These are phyloP conservation scores for Andrena hattorfiana DNA, from an alignment of 2,888 invertebrate genomes.

Conservation along the genomic window DNA sequence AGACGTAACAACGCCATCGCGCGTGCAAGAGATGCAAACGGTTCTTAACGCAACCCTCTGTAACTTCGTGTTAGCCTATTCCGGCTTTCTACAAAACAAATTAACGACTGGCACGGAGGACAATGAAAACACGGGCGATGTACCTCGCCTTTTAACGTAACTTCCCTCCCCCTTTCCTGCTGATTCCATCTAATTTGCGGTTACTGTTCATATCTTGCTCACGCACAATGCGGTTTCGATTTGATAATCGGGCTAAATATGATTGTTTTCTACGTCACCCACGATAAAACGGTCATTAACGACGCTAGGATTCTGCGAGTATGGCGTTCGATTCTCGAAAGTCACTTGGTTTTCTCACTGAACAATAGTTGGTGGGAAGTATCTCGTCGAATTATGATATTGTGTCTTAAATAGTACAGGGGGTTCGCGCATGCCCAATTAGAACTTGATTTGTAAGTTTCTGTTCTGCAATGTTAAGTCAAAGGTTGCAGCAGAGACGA, in stretches of 20 bases:
- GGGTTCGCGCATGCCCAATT: too few relatives aligned
- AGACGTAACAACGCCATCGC: slow-evolving; percentile 57
- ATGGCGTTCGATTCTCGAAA: neutral
- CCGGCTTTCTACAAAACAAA: neutral
- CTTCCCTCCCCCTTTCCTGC: slow-evolving; percentile 34
- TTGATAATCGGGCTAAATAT: slow-evolving; percentile 36
- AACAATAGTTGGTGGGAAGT: neutral
- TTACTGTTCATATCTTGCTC: slow-evolving; percentile 49
- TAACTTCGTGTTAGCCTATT: neutral
- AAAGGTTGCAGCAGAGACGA: too few relatives aligned
- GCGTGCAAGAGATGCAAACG: neutral
- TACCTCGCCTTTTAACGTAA: slow-evolving; percentile 19
- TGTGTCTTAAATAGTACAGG: too few relatives aligned
- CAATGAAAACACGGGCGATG: slow-evolving; percentile 5
- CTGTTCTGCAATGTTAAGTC: too few relatives aligned
- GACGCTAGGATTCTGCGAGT: neutral
- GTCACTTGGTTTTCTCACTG: neutral
- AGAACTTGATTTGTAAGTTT: too few relatives aligned
- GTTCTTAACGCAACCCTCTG: neutral
- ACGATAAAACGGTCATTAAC: slow-evolving; percentile 11
- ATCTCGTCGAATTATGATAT: too few relatives aligned
- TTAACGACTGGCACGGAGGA: slow-evolving; percentile 2
- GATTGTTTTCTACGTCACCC: slow-evolving; percentile 8
- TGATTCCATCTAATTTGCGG: slow-evolving; percentile 58
- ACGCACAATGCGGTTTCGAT: slow-evolving; percentile 47